phyloP scores from a whole-genome alignment of 37 sponge, comb jelly and placozoan species.

The Haliclona indistincta region DNA sequence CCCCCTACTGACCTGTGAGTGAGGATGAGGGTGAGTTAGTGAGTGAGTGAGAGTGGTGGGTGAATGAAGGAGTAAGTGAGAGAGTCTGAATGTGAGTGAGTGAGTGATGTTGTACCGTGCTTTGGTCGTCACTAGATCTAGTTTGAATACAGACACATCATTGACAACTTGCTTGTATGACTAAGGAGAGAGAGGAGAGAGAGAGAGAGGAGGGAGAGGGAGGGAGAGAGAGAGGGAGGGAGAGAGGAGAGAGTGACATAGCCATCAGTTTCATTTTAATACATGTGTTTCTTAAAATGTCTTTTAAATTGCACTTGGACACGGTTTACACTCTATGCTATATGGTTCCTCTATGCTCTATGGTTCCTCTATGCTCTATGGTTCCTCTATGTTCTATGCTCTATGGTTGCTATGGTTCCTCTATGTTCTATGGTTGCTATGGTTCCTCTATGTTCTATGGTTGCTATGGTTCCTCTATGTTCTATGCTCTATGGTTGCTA shows the following conservation, averaged over 20 bases:
- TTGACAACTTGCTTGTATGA: conserved; percentile 87
- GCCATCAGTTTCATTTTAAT: too few relatives aligned
- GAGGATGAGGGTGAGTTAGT: neutral
- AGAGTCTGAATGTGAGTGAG: neutral
- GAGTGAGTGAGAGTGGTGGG: neutral
- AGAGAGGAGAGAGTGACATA: conserved; percentile 10
- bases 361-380: too few relatives aligned
- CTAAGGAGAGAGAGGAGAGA: conserved; percentile 11
- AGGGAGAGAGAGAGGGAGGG: conserved; percentile 3
- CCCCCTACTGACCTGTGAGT: neutral
- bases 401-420: too few relatives aligned
- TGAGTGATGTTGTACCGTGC: conserved; percentile 31
- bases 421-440: too few relatives aligned
- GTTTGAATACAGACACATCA: conserved; percentile 76
- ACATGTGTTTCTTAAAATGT: too few relatives aligned
- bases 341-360: too few relatives aligned
- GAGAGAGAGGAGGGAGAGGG: neutral
- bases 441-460: too few relatives aligned
- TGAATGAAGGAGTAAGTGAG: neutral
- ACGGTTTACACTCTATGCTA: too few relatives aligned
- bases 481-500: too few relatives aligned
- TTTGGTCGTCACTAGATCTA: conserved; percentile 66
- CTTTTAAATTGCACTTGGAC: too few relatives aligned
- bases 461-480: too few relatives aligned
- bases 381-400: too few relatives aligned